These are phyloP conservation scores for Zaprionus gabonicus DNA, from an alignment of 1,140 invertebrate species.

Conservation along the genomic window DNA sequence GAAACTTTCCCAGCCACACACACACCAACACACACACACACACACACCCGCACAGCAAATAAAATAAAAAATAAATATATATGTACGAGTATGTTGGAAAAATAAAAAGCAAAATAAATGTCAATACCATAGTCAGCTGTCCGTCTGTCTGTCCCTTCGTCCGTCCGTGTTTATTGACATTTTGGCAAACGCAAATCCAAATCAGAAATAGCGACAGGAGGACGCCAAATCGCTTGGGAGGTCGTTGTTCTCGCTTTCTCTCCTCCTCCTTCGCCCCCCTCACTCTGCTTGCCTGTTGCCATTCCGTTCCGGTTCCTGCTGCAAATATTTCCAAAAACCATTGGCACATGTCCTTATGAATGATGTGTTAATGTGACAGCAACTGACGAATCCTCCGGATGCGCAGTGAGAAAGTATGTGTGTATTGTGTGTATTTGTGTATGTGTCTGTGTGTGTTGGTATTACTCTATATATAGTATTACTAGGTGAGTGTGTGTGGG, in stretches of 20 bases:
- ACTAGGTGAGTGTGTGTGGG: not conserved
- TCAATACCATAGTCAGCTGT: constrained; percentile 54
- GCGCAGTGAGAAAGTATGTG: not conserved
- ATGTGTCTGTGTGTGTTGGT: not conserved
- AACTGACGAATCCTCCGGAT: constrained; percentile 27
- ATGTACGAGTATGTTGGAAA: constrained; percentile 30
- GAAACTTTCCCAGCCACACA: constrained; percentile 46
- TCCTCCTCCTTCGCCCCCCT: not conserved
- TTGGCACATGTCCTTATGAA: constrained; percentile 83
- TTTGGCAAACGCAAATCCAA: constrained; percentile 77
- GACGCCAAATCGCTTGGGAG: constrained; percentile 60
- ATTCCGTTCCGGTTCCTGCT: constrained; percentile 21
- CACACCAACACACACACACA: not conserved
- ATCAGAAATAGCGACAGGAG: constrained; percentile 59
- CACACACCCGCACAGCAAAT: constrained; percentile 19
- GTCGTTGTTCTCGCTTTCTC: constrained; percentile 32
- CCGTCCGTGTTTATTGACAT: constrained; percentile 75
- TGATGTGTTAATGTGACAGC: constrained; percentile 82
- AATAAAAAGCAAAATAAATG: constrained; percentile 72
- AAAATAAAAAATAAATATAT: constrained; percentile 3
- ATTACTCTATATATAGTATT: not conserved
- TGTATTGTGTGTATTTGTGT: constrained; percentile 12
- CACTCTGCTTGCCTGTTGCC: constrained; percentile 13
- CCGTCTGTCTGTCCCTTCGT: constrained; percentile 22
- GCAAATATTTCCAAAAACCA: constrained; percentile 67